These are phyloP conservation scores for Cyclargus thomasi DNA, from an alignment of 1,140 invertebrate genomes.

Conservation along the genomic window DNA sequence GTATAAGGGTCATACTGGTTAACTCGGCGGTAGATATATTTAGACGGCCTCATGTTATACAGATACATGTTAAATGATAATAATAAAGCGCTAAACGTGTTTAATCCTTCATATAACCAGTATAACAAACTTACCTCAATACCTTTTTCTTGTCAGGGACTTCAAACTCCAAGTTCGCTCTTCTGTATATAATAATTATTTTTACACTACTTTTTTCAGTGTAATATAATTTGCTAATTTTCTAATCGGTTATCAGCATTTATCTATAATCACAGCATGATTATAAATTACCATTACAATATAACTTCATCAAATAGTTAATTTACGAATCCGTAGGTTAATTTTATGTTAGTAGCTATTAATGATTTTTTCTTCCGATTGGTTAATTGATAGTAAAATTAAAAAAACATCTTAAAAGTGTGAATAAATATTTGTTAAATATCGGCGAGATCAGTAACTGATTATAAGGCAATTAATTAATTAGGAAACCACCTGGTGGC, in stretches of 20 bases:
- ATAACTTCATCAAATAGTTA: background rate
- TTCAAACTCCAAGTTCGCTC: no score
- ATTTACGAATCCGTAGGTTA: background rate
- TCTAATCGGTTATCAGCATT: background rate
- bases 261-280: background rate
- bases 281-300: background rate
- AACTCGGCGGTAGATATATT: no score
- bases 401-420: background rate
- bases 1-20: background rate
- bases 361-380: background rate
- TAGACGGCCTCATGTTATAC: background rate
- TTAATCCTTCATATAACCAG: background rate
- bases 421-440: slow-evolving; percentile 4
- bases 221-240: background rate
- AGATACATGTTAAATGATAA: slow-evolving; percentile 1
- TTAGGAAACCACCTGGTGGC: background rate
- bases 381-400: slow-evolving; percentile 1
- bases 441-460: background rate
- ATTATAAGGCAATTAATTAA: background rate
- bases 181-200: no score
- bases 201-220: no score
- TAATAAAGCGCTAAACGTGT: background rate
- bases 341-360: background rate
- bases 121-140: no score
- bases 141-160: no score